A percentile compares a stretch with the other conserved stretches of the same genome.
phyloP scores from a whole-genome alignment of 2,113 vertebrate species.

The Osmerus mordax region DNA sequence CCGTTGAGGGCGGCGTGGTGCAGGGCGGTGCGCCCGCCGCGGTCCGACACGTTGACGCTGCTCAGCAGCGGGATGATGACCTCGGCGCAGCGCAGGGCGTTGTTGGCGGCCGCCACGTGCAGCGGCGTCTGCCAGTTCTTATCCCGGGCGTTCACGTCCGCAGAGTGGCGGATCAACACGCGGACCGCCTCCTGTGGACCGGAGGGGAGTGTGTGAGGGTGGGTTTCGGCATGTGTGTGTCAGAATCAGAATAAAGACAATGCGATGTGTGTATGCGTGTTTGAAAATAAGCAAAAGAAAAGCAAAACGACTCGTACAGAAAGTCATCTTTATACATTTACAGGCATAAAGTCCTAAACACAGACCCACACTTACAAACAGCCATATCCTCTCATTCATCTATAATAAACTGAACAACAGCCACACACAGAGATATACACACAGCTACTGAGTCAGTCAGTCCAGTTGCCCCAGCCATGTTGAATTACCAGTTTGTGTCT shows the following conservation, averaged over 20 bases:
- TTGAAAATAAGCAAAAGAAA: too few relatives aligned
- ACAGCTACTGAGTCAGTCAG: not conserved
- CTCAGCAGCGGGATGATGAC: conserved; percentile 89
- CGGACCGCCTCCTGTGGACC: conserved; percentile 87
- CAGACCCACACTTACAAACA: too few relatives aligned
- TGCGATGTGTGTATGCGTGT: not conserved
- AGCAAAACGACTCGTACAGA: too few relatives aligned
- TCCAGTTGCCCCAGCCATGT: conserved; percentile 12
- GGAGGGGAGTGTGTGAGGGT: not conserved
- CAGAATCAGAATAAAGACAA: too few relatives aligned
- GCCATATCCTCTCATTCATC: too few relatives aligned
- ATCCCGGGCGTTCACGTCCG: conserved; percentile 93
- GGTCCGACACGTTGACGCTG: conserved; percentile 93
- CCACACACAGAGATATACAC: not conserved
- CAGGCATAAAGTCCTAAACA: not conserved
- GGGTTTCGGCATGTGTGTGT: not conserved
- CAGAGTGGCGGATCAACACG: conserved; percentile 91
- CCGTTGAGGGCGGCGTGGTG: conserved; percentile 95
- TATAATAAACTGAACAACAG: too few relatives aligned
- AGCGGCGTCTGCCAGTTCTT: conserved; percentile 98
- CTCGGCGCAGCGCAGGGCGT: conserved; percentile 88
- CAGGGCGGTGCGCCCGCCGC: conserved; percentile 88
- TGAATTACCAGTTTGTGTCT: conserved; percentile 23
- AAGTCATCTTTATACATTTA: not conserved
- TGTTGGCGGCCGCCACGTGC: conserved; percentile 91